Conservation (phyloP, 2,113 vertebrate species). For the Pangasianodon hypophthalmus region DNA sequence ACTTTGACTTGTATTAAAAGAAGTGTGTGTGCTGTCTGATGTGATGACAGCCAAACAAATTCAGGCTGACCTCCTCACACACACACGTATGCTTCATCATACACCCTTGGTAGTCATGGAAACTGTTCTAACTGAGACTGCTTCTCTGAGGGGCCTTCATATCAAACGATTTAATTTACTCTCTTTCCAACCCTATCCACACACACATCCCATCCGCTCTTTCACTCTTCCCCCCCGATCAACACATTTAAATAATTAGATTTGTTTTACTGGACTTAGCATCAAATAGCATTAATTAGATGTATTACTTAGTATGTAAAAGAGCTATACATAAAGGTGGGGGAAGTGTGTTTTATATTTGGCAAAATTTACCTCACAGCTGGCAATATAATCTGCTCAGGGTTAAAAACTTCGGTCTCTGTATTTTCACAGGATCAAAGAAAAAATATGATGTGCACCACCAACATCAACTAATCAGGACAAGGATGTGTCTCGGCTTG, state of each 20-base stretch:
- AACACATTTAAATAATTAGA: not conserved
- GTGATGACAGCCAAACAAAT: slow-evolving; percentile 46
- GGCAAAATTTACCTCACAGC: too few species aligned
- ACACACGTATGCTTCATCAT: slow-evolving; percentile 26
- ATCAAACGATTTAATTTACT: slow-evolving; percentile 38
- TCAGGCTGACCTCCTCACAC: slow-evolving; percentile 19
- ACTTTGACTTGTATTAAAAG: slow-evolving; percentile 16
- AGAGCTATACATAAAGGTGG: not conserved
- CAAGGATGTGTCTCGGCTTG: not conserved
- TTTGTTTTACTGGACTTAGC: not conserved
- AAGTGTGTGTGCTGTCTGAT: slow-evolving; percentile 22
- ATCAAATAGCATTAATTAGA: slow-evolving; percentile 5
- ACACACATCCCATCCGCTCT: not conserved
- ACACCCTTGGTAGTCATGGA: slow-evolving; percentile 51
- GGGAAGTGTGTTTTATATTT: not conserved
- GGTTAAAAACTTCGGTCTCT: not conserved
- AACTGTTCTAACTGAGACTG: slow-evolving; percentile 44
- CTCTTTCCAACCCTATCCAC: not conserved
- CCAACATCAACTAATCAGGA: not conserved
- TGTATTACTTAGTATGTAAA: not conserved
- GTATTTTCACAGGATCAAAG: not conserved
- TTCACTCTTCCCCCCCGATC: not conserved
- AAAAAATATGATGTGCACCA: not conserved
- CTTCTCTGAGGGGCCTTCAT: slow-evolving; percentile 29
- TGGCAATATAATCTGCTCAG: not conserved